Conservation (phyloP, 64 coral and sea anemone genomes). For the Montipora sp. region DNA sequence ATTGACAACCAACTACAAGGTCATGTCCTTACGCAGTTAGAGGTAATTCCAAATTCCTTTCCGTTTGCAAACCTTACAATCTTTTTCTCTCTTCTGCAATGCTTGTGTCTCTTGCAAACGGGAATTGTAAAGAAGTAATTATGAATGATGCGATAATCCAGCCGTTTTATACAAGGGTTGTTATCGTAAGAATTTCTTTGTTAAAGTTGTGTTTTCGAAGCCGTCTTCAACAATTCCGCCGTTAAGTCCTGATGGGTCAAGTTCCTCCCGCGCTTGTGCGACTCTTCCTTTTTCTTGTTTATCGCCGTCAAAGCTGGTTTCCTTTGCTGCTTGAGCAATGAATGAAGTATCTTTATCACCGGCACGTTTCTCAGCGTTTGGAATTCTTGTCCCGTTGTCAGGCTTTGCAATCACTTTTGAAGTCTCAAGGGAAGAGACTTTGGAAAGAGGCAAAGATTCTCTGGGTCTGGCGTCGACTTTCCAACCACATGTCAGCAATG, state of each 20-base stretch:
- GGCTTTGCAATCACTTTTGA: too few species aligned
- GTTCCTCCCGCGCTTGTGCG: not conserved
- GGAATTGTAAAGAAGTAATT: too few species aligned
- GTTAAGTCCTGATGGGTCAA: not conserved
- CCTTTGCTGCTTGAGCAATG: too few species aligned
- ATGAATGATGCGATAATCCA: too few species aligned
- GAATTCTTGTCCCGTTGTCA: too few species aligned
- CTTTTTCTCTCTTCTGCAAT: not conserved
- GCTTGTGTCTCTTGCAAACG: not conserved
- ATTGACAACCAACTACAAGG: too few species aligned
- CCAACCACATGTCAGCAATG: too few species aligned
- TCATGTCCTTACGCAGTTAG: not conserved
- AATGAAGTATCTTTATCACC: too few species aligned
- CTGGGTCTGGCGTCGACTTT: too few species aligned
- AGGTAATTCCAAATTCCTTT: not conserved
- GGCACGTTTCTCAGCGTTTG: too few species aligned
- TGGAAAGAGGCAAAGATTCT: too few species aligned
- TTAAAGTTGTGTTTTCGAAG: not conserved
- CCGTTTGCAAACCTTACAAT: slow-evolving; percentile 6
- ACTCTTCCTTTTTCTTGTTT: not conserved
- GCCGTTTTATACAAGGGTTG: not conserved
- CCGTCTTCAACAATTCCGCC: not conserved
- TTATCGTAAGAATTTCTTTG: not conserved
- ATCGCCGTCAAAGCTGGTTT: not conserved
- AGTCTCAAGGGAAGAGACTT: too few species aligned